Evolutionary conservation across 2,888 invertebrate genomes (phyloP).

Genomic region (Halocaridina rubra): DNA sequence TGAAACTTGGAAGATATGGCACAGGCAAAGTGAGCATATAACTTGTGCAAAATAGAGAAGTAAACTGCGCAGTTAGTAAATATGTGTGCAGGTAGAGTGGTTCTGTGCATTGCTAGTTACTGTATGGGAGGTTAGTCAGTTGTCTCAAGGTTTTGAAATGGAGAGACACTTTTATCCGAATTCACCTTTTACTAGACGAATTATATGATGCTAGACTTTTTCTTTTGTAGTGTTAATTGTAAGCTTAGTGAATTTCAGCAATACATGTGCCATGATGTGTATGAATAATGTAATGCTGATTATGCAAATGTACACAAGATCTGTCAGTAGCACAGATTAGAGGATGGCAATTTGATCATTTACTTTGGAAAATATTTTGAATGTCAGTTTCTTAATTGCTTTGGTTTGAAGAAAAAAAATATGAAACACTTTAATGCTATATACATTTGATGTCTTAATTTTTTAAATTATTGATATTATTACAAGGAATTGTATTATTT

Average conservation of each 20-base stretch:
- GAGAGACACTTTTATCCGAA: constrained; percentile 25
- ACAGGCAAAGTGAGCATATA: not conserved
- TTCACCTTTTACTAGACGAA: constrained; percentile 16
- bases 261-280: constrained; percentile 25
- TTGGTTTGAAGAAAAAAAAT: too few species aligned
- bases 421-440: too few species aligned
- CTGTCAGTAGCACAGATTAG: too few species aligned
- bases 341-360: too few species aligned
- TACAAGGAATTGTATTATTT: too few species aligned
- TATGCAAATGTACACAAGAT: too few species aligned
- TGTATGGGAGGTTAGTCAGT: constrained; percentile 13
- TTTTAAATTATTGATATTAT: too few species aligned
- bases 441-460: too few species aligned
- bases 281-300: too few species aligned
- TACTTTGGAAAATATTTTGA: too few species aligned
- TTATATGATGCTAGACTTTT: not conserved
- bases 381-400: too few species aligned
- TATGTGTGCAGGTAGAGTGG: constrained; percentile 26
- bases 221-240: not conserved
- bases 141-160: constrained; percentile 56
- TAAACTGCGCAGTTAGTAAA: constrained; percentile 13
- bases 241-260: not conserved
- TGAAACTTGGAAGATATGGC: constrained; percentile 20
- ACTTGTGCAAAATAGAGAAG: not conserved
- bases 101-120: constrained; percentile 41